Conservation (phyloP, 2,797 vertebrate genomes). For the Emydoidea blandingii region DNA sequence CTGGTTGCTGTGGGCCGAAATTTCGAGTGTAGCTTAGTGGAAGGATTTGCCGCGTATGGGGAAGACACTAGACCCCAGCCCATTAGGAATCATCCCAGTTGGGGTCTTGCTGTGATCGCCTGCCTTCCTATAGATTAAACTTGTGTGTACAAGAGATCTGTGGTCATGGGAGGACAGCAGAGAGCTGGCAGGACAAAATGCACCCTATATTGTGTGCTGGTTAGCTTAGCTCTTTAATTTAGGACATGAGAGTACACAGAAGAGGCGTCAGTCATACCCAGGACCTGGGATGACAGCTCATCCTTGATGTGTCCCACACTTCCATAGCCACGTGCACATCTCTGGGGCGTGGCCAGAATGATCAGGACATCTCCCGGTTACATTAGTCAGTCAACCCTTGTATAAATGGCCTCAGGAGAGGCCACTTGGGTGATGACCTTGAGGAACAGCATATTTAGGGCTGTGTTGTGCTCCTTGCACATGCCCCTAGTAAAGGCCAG, state of each 20-base stretch:
- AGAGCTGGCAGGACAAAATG: background rate
- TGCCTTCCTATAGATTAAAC: no score
- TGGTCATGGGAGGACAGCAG: background rate
- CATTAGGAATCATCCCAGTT: background rate
- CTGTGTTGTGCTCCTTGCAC: background rate
- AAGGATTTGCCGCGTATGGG: background rate
- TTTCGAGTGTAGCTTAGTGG: no score
- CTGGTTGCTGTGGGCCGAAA: background rate
- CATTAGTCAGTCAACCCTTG: no score
- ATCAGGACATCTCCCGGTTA: background rate
- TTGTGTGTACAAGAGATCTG: no score
- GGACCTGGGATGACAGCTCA: no score
- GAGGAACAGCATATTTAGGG: background rate
- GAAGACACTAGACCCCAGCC: background rate
- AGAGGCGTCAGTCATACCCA: fast-evolving
- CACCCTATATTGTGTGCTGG: background rate
- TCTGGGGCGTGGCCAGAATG: background rate
- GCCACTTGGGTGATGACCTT: background rate
- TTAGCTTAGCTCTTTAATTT: background rate
- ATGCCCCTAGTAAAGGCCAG: background rate
- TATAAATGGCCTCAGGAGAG: background rate
- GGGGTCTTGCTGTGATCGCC: background rate
- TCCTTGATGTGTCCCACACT: background rate
- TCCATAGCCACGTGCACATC: background rate
- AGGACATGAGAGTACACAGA: background rate